phyloP scores from a whole-genome alignment of 2,113 vertebrate genomes.

The Corythaixoides concolor region DNA sequence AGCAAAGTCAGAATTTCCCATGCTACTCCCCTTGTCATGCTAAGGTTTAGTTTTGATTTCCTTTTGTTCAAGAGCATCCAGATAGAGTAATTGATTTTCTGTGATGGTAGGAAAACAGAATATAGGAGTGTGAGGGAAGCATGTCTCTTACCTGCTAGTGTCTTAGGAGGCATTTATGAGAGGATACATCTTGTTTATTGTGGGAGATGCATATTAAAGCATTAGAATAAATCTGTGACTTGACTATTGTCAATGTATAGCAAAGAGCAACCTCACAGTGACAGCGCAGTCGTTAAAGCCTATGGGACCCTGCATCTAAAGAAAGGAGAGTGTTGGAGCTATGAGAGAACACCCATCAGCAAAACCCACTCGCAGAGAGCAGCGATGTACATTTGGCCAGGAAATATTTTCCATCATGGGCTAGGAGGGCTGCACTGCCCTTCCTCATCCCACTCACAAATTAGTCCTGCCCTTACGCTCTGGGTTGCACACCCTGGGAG shows the following conservation, averaged over 20 bases:
- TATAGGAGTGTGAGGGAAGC: not conserved
- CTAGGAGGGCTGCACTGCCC: not conserved
- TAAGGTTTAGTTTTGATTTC: not conserved
- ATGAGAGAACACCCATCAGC: not conserved
- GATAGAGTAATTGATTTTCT: not conserved
- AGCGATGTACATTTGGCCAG: not conserved
- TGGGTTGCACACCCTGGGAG: fast-evolving
- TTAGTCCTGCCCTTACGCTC: fast-evolving
- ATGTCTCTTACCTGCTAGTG: not conserved
- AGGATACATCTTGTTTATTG: not conserved
- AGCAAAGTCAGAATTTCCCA: not conserved
- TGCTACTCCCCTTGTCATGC: not conserved
- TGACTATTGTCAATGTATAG: not conserved
- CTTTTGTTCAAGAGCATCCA: not conserved
- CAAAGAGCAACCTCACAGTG: not conserved
- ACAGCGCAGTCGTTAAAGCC: not conserved
- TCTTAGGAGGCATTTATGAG: not conserved
- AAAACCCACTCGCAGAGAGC: not conserved
- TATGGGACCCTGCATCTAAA: not conserved
- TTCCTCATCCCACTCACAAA: not conserved
- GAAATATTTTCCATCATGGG: not conserved
- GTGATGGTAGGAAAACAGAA: not conserved
- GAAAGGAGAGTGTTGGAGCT: not conserved
- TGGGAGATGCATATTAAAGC: not conserved
- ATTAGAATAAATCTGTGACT: not conserved